Base-by-base conservation (phyloP, 2,797 vertebrate genomes). In the Sebastes matsubarae region DNA sequence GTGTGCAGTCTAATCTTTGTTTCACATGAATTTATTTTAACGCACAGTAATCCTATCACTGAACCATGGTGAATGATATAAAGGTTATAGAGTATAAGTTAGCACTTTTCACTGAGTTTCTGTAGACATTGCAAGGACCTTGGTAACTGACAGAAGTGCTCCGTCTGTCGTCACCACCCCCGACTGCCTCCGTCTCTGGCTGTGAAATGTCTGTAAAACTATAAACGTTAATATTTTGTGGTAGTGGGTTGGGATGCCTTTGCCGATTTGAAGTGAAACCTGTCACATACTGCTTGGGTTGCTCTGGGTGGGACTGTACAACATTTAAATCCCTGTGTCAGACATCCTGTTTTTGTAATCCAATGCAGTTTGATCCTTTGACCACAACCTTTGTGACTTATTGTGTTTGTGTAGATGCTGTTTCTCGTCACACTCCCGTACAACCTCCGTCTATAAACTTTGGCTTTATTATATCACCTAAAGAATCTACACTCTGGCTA, bases 231-330 rank as follows among this genome's bases (percentile, higher is more conserved):
- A 27, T 5, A 50, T 24, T 25, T 52, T 30, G 25, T 84, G 54
- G 67, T 57, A 22, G 30, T 72, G 82, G 84, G 82, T 80, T 80
- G 84, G 86, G 65, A 29, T 14, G 25, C 74, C 2, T 64, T 64
- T 86, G 79, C 34, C 36, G 77, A 74, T 34, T 50, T 38, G 2
- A 68, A 72, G 38, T 71, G 46, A 81, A 79, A 13, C 38, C 0
- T 2, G 27, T 80, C 16, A 0, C 6, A 9, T 36, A 18, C 3
- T 81, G n/a, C 16, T 63, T 1, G 4, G 73, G 79, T 79, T 58
- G 14, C 14, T 68, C 50, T 84, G 81, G 83, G 75, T 57, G 77
- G 75, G 83, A 71, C 24, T 64, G 38, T 36, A 58, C 7, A 2
- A 59, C 63, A 42, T 14, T 2, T 7, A 36, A 52, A 25, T 58